These are phyloP conservation scores for Drosophila bocqueti DNA, from an alignment of 1,140 invertebrate genomes.

Conservation along the genomic window DNA sequence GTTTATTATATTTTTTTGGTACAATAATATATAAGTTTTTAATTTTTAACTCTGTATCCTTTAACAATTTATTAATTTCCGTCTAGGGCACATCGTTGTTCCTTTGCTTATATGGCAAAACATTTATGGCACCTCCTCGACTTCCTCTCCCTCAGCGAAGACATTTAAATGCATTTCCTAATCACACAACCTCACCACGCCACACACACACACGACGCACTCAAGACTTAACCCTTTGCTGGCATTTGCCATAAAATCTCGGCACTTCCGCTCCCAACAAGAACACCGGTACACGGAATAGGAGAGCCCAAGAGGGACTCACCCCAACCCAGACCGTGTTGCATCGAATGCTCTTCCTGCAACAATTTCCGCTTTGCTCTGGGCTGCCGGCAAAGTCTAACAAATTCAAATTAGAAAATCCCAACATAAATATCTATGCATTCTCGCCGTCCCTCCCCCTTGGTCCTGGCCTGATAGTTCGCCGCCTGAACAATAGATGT, in stretches of 20 bases:
- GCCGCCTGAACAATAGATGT: constrained; percentile 77
- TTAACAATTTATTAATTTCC: constrained; percentile 13
- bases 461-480: constrained; percentile 48
- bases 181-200: constrained; percentile 47
- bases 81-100: neutral
- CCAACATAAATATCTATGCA: constrained; percentile 79
- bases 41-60: neutral
- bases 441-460: constrained; percentile 18
- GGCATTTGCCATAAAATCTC: constrained; percentile 75
- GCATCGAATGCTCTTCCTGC: constrained; percentile 74
- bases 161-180: constrained; percentile 55
- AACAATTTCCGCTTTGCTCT: constrained; percentile 78
- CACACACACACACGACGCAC: constrained; percentile 6
- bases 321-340: constrained; percentile 13
- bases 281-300: constrained; percentile 21
- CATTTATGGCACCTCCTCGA: constrained; percentile 51
- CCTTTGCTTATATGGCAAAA: constrained; percentile 14
- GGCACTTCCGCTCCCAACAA: constrained; percentile 63
- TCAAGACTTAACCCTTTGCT: constrained; percentile 64
- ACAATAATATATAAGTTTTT: neutral
- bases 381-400: constrained; percentile 65
- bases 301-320: constrained; percentile 15
- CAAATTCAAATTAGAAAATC: constrained; percentile 84
- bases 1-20: too few species aligned
- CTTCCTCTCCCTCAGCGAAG: neutral